Evolutionary conservation across 2,888 invertebrate species (phyloP), one percentile per base, ranked within the genome.

Genomic region (Phragmatobia fuliginosa): DNA sequence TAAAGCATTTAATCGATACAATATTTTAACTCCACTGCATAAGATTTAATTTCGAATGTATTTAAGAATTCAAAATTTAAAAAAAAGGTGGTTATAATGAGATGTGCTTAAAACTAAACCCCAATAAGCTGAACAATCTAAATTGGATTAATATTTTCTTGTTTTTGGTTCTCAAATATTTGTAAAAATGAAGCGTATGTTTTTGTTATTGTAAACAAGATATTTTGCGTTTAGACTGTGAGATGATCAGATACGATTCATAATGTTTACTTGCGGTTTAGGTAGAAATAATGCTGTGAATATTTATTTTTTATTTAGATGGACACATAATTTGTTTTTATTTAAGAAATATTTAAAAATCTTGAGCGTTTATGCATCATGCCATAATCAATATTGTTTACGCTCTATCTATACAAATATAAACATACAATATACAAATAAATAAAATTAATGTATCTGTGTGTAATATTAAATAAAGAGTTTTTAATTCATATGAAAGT

Each of bases 81-180:
- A 74, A 75, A 72, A 74, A 59, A 70, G 74, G 82, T 81, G 73
- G 80, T 74, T 77, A 80, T 79, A 25, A 72, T 83, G 77, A 69
- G 77, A 74, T 76, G 76, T 28, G 28, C 1, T 10, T 74, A 78
- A 75, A 79, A 80, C 76, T 74, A 70, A 62, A 79, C 82, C 76
- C 41, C 66, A 73, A 72, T 62, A 77, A 62, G 66, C 75, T 70
- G 72, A 49, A 69, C 63, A 58, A 49, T 72, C 75, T 73, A 81
- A 85, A 87, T 79, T 84, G 74, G 87, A 86, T 81, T 80, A 87
- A 64, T 71, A 38, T 75, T 71, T 65, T 41, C 59, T 59, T 73
- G 66, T 49, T 66, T 74, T 68, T 66, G 45, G 41, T 72, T 77
- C 72, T 74, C 72, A 49, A 70, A 77, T 66, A 31, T 38, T 33